Percentiles rank a stretch among this genome's conserved stretches.
Conservation (phyloP, 2,888 invertebrate genomes). For the Tetragonula carbonaria region DNA sequence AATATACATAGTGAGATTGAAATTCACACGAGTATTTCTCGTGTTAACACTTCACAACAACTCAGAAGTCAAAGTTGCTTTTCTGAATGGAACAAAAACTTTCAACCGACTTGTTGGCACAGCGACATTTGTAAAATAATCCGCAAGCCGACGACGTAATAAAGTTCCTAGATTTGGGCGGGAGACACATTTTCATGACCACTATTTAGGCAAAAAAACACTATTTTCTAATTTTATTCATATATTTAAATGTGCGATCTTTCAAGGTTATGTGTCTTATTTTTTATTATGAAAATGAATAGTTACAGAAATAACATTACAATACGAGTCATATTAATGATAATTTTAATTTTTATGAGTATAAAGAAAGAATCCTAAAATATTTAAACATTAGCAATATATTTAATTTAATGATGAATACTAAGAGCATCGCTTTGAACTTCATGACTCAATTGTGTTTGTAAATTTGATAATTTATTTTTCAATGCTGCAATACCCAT, state of each 20-base stretch:
- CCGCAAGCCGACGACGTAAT: slow-evolving; percentile 36
- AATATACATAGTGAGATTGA: slow-evolving; percentile 75
- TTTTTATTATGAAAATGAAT: no score
- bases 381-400: not conserved
- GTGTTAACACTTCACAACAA: slow-evolving; percentile 30
- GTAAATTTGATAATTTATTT: slow-evolving; percentile 97
- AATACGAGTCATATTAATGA: not conserved
- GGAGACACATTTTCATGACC: slow-evolving; percentile 63
- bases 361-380: not conserved
- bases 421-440: slow-evolving; percentile 93
- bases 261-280: not conserved
- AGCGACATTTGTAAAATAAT: slow-evolving; percentile 65
- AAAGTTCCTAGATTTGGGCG: slow-evolving; percentile 74
- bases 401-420: slow-evolving; percentile 84
- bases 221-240: slow-evolving; percentile 3
- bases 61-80: slow-evolving; percentile 18
- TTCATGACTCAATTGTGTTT: slow-evolving; percentile 95
- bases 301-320: not conserved
- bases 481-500: slow-evolving; percentile 97
- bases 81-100: slow-evolving; percentile 57
- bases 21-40: slow-evolving; percentile 46
- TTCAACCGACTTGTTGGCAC: slow-evolving; percentile 57
- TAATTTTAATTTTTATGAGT: slow-evolving; percentile 18
- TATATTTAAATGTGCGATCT: no score
- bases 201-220: slow-evolving; percentile 22